phyloP scores from a whole-genome alignment of 1,140 invertebrate genomes.

The Pogonomyrmex californicus region DNA sequence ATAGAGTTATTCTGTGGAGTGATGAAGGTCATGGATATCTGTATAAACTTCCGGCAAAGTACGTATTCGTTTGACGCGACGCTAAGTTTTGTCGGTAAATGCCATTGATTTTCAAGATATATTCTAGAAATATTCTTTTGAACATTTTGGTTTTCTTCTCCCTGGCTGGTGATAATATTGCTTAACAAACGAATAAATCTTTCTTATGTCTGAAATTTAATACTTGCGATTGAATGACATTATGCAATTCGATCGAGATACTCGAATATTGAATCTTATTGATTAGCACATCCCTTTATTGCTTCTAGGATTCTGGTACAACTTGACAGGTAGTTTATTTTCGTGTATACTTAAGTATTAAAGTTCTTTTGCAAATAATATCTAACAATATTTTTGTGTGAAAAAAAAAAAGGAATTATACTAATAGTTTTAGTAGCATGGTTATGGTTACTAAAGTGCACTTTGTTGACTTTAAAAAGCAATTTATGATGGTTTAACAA shows the following conservation, averaged over 20 bases:
- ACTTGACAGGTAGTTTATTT: constrained; percentile 80
- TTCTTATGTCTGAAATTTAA: constrained; percentile 8
- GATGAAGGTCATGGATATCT: constrained; percentile 97
- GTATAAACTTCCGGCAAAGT: constrained; percentile 98
- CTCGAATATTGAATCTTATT: constrained; percentile 62
- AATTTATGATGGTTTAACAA: constrained; percentile 38
- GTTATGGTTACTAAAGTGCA: constrained; percentile 51
- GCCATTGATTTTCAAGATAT: constrained; percentile 5
- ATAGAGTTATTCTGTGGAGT: constrained; percentile 97
- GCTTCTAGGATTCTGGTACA: constrained; percentile 82
- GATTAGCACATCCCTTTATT: constrained; percentile 79
- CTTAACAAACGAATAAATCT: constrained; percentile 38
- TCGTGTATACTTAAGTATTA: constrained; percentile 54
- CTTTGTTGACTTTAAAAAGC: constrained; percentile 21
- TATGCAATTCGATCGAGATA: constrained; percentile 62
- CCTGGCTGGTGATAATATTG: constrained; percentile 28
- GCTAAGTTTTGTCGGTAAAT: background rate
- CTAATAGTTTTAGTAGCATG: constrained; percentile 62
- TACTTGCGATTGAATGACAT: constrained; percentile 56
- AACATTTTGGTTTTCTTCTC: constrained; percentile 16
- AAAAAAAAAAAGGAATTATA: constrained; percentile 12
- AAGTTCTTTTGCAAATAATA: constrained; percentile 49
- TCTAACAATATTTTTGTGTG: constrained; percentile 46
- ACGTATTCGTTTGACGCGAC: constrained; percentile 85
- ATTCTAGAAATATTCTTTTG: constrained; percentile 16